phyloP scores from a whole-genome alignment of 2,113 vertebrate species.

The Tragelaphus scriptus region DNA sequence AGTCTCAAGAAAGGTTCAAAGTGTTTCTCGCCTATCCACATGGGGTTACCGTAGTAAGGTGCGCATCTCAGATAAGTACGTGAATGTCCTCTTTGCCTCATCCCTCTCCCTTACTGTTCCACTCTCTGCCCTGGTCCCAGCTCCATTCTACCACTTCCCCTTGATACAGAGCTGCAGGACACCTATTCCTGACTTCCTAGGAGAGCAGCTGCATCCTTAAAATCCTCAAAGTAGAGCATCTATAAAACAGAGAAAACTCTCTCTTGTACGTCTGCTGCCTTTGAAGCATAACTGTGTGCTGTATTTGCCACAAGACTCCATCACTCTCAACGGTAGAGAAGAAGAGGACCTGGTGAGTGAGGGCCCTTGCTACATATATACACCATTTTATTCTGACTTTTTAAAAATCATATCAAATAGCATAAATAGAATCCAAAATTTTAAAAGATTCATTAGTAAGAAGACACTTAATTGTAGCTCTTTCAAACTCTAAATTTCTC shows the following conservation, averaged over 20 bases:
- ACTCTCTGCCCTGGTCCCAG: background rate
- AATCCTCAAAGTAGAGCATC: background rate
- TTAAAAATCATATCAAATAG: background rate
- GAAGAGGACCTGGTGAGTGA: background rate
- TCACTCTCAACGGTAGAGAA: background rate
- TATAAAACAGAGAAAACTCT: background rate
- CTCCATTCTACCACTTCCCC: background rate
- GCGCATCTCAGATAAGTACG: background rate
- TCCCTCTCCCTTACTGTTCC: background rate
- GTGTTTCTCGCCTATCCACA: background rate
- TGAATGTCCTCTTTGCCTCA: background rate
- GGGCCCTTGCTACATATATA: too few species aligned
- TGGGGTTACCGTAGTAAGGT: background rate
- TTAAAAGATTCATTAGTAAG: background rate
- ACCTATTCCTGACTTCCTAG: background rate
- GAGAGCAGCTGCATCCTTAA: background rate
- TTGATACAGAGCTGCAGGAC: background rate
- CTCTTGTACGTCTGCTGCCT: background rate
- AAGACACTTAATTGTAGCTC: background rate
- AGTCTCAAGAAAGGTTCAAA: background rate
- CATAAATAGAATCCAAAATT: background rate
- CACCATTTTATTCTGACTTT: background rate
- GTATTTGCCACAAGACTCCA: background rate
- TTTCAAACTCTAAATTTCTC: background rate
- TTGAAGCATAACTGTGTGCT: background rate